Base-by-base conservation (phyloP, 1,140 invertebrate species). In the Tenebrio molitor region DNA sequence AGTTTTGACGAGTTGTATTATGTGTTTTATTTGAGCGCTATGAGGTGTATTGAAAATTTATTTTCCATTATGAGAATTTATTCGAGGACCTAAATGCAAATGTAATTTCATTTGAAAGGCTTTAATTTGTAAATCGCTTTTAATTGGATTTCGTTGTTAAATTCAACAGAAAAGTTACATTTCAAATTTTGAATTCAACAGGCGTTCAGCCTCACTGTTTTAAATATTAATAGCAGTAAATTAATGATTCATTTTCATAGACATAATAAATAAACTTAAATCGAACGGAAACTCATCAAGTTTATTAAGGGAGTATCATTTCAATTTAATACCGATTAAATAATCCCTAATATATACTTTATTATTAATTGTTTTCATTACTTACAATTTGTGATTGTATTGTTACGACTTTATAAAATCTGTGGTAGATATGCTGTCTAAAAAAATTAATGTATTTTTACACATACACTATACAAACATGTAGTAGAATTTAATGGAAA, bases 121-220 rank as follows among this genome's bases (percentile, higher is more conserved):
- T 58, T 58, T 58, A 58, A 58, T 58, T 58, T 58, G 50, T 58
- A 58, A 58, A 58, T 58, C 50, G 50, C n/a, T 58, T 58, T 58
- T 58, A 58, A 58, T 58, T 58, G 50, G 50, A 58, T 58, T 58
- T 58, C 23, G 50, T 58, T 58, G 50, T 58, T 58, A 58, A 58
- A 29, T 58, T 58, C 50, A 58, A 58, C 50, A 58, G 50, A 58
- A 58, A 58, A 58, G 50, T 58, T 58, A 58, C 50, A 58, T 58
- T 58, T 58, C 50, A 29, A 58, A 58, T 58, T 58, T 58, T 58
- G 23, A 58, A 58, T 58, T 58, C 50, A 58, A 58, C 50, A 58
- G 23, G 50, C 50, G 50, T 58, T 29, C 19, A 8, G n/a, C 19
- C 44, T 50, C 44, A 50, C 50, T 29, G 23, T 58, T 58, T 58